Percentiles rank a stretch among this genome's conserved stretches.
Conservation (phyloP, 2,113 vertebrate species). For the Larimichthys crocea region DNA sequence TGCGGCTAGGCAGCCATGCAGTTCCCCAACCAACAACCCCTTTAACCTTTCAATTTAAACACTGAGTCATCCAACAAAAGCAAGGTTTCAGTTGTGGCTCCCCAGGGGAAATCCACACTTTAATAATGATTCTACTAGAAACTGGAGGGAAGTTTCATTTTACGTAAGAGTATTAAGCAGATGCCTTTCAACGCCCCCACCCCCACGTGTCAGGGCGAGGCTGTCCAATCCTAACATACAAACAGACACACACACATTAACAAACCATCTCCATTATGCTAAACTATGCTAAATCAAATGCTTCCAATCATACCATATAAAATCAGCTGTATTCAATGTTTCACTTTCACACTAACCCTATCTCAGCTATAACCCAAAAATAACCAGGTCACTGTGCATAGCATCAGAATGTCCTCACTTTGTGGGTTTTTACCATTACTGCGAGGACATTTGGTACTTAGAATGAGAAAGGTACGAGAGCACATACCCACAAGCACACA, state of each 20-base stretch:
- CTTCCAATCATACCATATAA: background rate
- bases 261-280: background rate
- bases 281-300: background rate
- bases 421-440: background rate
- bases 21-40: background rate
- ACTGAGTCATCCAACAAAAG: conserved; percentile 4
- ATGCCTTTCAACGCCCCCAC: conserved; percentile 72
- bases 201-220: conserved; percentile 49
- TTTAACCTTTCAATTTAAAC: conserved; percentile 29
- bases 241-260: conserved; percentile 28
- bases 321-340: background rate
- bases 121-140: conserved; percentile 71
- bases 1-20: background rate
- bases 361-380: background rate
- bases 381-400: background rate
- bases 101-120: conserved; percentile 67
- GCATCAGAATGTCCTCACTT: background rate
- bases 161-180: conserved; percentile 86
- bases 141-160: conserved; percentile 74
- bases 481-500: conserved; percentile 27
- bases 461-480: conserved; percentile 35
- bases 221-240: conserved; percentile 59
- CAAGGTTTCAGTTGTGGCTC: background rate
- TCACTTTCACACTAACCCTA: background rate
- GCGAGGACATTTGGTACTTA: conserved; percentile 19